A percentile compares a stretch with the other conserved stretches of the same genome.
Evolutionary conservation across 2,888 invertebrate genomes (phyloP).

Genomic region (Pheosia tremula): DNA sequence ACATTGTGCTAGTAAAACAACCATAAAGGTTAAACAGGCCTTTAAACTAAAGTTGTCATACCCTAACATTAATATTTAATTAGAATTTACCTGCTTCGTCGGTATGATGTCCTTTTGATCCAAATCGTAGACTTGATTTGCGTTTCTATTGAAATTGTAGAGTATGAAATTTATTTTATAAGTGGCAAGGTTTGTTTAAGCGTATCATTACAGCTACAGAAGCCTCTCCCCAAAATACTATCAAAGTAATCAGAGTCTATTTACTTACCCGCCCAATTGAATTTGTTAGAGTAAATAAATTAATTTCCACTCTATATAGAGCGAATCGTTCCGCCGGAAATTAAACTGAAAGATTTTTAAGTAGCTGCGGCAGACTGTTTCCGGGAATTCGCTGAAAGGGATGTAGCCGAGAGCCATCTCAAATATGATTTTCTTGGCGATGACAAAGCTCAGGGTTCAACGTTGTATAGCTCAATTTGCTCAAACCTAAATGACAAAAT

Average conservation of each 20-base stretch:
- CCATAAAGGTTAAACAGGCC: not conserved
- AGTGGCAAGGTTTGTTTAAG: slow-evolving; percentile 24
- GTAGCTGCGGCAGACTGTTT: not conserved
- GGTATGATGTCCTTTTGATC: not conserved
- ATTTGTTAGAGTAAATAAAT: slow-evolving; percentile 52
- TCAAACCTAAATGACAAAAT: not conserved
- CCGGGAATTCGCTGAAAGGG: not conserved
- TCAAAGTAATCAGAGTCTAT: slow-evolving; percentile 30
- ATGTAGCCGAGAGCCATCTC: not conserved
- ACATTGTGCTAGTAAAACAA: too few species aligned
- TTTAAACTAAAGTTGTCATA: not conserved
- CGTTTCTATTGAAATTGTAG: not conserved
- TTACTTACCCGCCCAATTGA: slow-evolving; percentile 39
- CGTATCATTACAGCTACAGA: slow-evolving; percentile 4
- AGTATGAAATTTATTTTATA: slow-evolving; percentile 14
- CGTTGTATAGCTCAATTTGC: slow-evolving; percentile 9
- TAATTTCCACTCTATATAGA: slow-evolving; percentile 41
- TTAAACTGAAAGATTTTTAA: slow-evolving; percentile 46
- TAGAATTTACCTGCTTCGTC: not conserved
- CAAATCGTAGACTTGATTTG: not conserved
- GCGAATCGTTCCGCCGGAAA: slow-evolving; percentile 39
- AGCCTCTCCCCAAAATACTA: slow-evolving; percentile 23
- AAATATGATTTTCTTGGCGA: slow-evolving; percentile 1
- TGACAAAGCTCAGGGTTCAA: not conserved
- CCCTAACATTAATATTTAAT: not conserved